phyloP scores from a whole-genome alignment of 1,140 invertebrate species.

The Phenacoccus solenopsis region DNA sequence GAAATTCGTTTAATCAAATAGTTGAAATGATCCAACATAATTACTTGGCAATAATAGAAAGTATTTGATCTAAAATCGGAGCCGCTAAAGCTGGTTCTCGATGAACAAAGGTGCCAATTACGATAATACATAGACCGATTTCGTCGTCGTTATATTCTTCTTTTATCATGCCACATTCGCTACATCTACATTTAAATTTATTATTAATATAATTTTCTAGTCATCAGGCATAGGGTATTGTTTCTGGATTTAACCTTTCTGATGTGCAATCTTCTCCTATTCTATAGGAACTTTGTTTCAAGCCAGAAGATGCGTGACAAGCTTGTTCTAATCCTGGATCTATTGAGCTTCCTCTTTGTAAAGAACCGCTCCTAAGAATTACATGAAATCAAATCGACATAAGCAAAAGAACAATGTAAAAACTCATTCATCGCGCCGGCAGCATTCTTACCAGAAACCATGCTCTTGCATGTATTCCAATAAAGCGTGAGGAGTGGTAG shows the following conservation, averaged over 20 bases:
- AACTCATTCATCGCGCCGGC: neutral
- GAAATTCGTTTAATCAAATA: neutral
- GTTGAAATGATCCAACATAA: neutral
- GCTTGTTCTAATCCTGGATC: constrained; percentile 35
- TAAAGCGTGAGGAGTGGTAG: constrained; percentile 17
- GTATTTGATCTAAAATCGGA: constrained; percentile 78
- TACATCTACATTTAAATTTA: constrained; percentile 39
- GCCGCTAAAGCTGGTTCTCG: constrained; percentile 87
- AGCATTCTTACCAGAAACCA: constrained; percentile 23
- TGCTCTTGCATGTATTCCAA: constrained; percentile 21
- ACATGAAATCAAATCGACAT: neutral
- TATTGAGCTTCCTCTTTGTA: constrained; percentile 27
- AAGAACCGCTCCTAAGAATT: neutral
- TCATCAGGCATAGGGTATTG: neutral
- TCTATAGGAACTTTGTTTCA: constrained; percentile 43
- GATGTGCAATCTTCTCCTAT: constrained; percentile 21
- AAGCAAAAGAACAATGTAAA: neutral
- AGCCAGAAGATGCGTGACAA: constrained; percentile 37
- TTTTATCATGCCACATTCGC: constrained; percentile 65
- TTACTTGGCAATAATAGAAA: constrained; percentile 70
- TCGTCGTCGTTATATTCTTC: constrained; percentile 97
- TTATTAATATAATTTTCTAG: too few species aligned
- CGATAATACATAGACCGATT: constrained; percentile 84
- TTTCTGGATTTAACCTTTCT: constrained; percentile 17
- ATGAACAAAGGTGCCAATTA: constrained; percentile 89